phyloP scores from a whole-genome alignment of 2,888 invertebrate species.

The Liodrosophila aerea region DNA sequence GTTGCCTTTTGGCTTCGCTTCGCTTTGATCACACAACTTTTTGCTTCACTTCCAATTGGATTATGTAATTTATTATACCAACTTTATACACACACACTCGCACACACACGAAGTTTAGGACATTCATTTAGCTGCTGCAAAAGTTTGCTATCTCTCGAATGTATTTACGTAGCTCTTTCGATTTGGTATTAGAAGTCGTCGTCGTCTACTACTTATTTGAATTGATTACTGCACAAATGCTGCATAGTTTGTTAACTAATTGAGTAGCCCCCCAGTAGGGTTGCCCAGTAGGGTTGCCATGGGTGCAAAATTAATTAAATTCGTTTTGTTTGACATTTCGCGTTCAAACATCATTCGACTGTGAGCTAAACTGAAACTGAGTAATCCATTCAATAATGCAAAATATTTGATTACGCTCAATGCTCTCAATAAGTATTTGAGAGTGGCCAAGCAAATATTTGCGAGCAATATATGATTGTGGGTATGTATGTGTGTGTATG shows the following conservation, averaged over 20 bases:
- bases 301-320: constrained; percentile 67
- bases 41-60: constrained; percentile 50
- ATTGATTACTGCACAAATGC: constrained; percentile 48
- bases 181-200: constrained; percentile 23
- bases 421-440: constrained; percentile 32
- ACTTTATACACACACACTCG: constrained; percentile 3
- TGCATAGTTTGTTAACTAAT: constrained; percentile 63
- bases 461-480: constrained; percentile 17
- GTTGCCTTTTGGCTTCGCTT: constrained; percentile 46
- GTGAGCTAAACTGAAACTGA: neutral
- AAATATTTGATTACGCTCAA: constrained; percentile 46
- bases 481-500: neutral
- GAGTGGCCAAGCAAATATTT: constrained; percentile 58
- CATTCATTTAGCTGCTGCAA: constrained; percentile 2
- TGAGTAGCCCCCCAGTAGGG: constrained; percentile 32
- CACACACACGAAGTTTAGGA: constrained; percentile 1
- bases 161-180: constrained; percentile 64
- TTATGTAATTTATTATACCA: constrained; percentile 56
- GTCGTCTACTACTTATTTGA: constrained; percentile 45
- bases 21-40: constrained; percentile 28
- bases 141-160: constrained; percentile 20
- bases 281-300: neutral
- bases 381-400: constrained; percentile 59
- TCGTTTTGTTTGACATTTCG: constrained; percentile 57
- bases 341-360: constrained; percentile 33